Conservation (phyloP, 2,113 vertebrate genomes). For the Paraplagusia blochii region DNA sequence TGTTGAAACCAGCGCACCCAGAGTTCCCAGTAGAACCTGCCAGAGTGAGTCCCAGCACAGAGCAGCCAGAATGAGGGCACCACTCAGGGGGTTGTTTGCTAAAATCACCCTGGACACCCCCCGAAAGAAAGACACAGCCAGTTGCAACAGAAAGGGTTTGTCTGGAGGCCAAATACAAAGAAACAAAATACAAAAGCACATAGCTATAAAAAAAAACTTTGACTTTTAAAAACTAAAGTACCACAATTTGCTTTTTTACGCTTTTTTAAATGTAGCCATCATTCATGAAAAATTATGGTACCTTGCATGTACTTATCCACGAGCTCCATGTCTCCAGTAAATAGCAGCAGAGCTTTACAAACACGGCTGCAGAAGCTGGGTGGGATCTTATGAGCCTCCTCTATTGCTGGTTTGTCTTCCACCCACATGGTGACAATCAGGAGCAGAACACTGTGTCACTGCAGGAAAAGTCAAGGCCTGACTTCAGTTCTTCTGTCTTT, state of each 20-base stretch:
- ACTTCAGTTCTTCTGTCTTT: neutral
- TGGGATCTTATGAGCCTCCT: slow-evolving; percentile 23
- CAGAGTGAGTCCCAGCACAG: slow-evolving; percentile 72
- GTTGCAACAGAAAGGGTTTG: slow-evolving; percentile 62
- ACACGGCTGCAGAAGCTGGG: slow-evolving; percentile 16
- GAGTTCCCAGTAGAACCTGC: slow-evolving; percentile 68
- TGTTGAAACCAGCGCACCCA: slow-evolving; percentile 71
- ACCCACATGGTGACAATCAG: slow-evolving; percentile 46
- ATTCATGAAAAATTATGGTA: slow-evolving; percentile 29
- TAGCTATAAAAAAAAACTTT: neutral
- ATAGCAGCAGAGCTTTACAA: slow-evolving; percentile 44
- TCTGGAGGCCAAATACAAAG: slow-evolving; percentile 55
- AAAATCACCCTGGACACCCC: slow-evolving; percentile 72
- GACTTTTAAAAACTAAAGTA: neutral
- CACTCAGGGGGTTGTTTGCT: slow-evolving; percentile 76
- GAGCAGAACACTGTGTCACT: neutral
- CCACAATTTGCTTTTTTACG: no score
- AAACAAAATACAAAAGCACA: no score
- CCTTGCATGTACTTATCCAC: slow-evolving; percentile 65
- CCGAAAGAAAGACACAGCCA: slow-evolving; percentile 68
- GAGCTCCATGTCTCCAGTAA: slow-evolving; percentile 68
- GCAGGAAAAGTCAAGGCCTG: neutral
- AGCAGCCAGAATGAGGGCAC: slow-evolving; percentile 68
- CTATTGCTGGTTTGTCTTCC: slow-evolving; percentile 36
- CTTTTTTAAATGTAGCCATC: no score